Conservation (phyloP, 2,113 vertebrate genomes). For the Actenoides lindsayi region DNA sequence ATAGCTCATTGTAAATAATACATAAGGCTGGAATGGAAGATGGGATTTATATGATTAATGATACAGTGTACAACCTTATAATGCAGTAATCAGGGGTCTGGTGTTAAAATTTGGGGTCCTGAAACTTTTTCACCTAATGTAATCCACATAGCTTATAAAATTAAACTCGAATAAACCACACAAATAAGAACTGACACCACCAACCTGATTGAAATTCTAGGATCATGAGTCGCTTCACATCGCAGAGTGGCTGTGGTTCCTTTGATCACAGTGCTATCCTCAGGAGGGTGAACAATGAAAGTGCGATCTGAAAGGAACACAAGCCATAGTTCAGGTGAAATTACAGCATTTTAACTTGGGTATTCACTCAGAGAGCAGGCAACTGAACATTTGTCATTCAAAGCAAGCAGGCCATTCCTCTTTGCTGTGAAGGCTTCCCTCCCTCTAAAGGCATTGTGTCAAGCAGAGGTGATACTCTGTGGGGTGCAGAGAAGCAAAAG, state of each 20-base stretch:
- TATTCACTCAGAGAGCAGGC: background rate
- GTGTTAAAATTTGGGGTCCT: background rate
- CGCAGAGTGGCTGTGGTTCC: conserved; percentile 88
- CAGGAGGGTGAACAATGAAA: conserved; percentile 83
- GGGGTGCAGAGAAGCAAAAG: background rate
- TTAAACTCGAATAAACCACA: background rate
- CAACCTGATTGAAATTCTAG: conserved; percentile 86
- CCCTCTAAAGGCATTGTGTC: background rate
- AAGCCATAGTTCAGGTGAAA: conserved; percentile 27
- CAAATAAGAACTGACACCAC: background rate
- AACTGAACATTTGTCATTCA: background rate
- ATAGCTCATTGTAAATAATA: conserved; percentile 75
- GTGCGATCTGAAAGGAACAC: conserved; percentile 87
- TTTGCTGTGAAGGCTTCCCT: background rate
- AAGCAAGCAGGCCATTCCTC: background rate
- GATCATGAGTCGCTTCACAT: conserved; percentile 88
- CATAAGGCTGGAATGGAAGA: conserved; percentile 66
- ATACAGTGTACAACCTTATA: conserved; percentile 1
- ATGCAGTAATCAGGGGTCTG: conserved; percentile 28
- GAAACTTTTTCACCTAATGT: conserved; percentile 11
- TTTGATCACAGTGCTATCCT: conserved; percentile 92
- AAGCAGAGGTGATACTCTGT: background rate
- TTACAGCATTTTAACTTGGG: background rate
- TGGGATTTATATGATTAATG: conserved; percentile 66
- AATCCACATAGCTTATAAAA: background rate